Conservation (phyloP, 2,113 vertebrate species). For the Herpailurus yagouaroundi region DNA sequence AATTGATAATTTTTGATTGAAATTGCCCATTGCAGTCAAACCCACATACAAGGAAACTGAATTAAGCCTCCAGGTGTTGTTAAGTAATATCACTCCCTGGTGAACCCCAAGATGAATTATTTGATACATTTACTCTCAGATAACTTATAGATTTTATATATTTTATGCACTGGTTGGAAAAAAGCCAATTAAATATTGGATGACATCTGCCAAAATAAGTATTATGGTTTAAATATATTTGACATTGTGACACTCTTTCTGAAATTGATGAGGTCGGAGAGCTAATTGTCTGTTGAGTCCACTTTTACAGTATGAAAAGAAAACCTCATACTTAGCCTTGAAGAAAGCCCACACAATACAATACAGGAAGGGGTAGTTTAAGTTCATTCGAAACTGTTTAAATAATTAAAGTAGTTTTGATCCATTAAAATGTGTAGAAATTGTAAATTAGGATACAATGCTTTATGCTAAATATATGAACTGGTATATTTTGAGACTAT, state of each 20-base stretch:
- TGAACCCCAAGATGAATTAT: constrained; percentile 8
- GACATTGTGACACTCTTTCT: not conserved
- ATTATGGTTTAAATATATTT: constrained; percentile 29
- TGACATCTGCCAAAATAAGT: constrained; percentile 52
- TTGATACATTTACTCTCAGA: not conserved
- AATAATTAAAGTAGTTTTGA: not conserved
- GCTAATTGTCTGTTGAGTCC: not conserved
- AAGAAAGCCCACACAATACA: not conserved
- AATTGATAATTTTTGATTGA: not conserved
- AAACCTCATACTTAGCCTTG: not conserved
- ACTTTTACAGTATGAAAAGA: constrained; percentile 34
- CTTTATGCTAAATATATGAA: not conserved
- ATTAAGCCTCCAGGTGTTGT: not conserved
- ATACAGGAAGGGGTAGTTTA: not conserved
- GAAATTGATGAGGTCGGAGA: not conserved
- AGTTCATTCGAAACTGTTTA: not conserved
- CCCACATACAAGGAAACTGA: not conserved
- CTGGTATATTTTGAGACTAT: not conserved
- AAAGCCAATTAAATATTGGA: constrained; percentile 46
- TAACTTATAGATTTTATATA: constrained; percentile 48
- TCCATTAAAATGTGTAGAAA: not conserved
- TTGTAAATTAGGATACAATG: not conserved
- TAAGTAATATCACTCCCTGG: constrained; percentile 42
- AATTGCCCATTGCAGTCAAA: not conserved
- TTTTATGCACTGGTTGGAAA: constrained; percentile 60